phyloP scores from a whole-genome alignment of 2,888 invertebrate species.

The Lepidochrysops patricia region DNA sequence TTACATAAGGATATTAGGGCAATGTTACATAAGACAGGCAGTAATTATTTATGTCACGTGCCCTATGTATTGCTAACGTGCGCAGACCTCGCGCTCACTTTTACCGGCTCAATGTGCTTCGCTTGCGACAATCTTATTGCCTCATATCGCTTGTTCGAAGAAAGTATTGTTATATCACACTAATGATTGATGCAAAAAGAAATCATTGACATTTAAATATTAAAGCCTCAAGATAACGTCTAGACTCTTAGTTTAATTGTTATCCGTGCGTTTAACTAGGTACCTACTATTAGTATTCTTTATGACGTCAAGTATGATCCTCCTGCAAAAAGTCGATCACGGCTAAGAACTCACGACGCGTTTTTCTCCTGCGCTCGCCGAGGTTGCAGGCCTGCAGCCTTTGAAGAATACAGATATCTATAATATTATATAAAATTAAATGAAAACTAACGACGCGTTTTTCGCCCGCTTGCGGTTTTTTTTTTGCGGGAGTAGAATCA shows the following conservation, averaged over 20 bases:
- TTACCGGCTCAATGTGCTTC: slow-evolving; percentile 51
- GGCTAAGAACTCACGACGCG: too few relatives aligned
- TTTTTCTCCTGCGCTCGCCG: too few relatives aligned
- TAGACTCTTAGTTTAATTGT: background rate
- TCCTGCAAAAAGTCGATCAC: too few relatives aligned
- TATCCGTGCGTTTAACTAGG: too few relatives aligned
- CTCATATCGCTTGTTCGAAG: slow-evolving; percentile 1
- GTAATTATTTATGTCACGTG: slow-evolving; percentile 4
- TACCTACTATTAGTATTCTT: too few relatives aligned
- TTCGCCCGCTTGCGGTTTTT: too few relatives aligned
- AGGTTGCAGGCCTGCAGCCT: too few relatives aligned
- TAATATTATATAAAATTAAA: too few relatives aligned
- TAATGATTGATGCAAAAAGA: background rate
- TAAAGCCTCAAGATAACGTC: background rate
- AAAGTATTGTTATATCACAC: slow-evolving; percentile 13
- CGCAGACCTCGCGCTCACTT: slow-evolving; percentile 35
- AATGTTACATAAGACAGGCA: slow-evolving; percentile 16
- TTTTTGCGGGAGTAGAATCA: too few relatives aligned
- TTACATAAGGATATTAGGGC: slow-evolving; percentile 18
- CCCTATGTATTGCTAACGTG: slow-evolving; percentile 7
- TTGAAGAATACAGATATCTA: too few relatives aligned
- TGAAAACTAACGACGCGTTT: too few relatives aligned
- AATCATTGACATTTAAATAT: background rate
- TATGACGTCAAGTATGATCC: too few relatives aligned
- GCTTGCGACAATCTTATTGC: slow-evolving; percentile 28